These are phyloP conservation scores for Drosophila melanogaster DNA, from an alignment of 1,140 invertebrate genomes.

Conservation along the genomic window Release_6_plus_ISO1_MT NT_033777.3:28449001-28449500, in stretches of 20 bases:
- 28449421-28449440: constrained; percentile 59
- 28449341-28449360: constrained; percentile 58
- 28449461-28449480: constrained; percentile 6
- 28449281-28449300: constrained; percentile 62
- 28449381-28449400: constrained; percentile 74
- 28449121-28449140: constrained; percentile 20
- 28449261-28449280: constrained; percentile 76
- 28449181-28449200: constrained; percentile 57
- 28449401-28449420: constrained; percentile 74
- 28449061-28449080: constrained; percentile 28
- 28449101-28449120: constrained; percentile 56
- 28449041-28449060: constrained; percentile 1
- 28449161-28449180: constrained; percentile 42
- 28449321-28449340: constrained; percentile 51
- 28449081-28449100: constrained; percentile 70
- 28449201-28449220: constrained; percentile 35
- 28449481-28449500: too few relatives aligned
- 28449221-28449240: constrained; percentile 66
- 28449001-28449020: constrained; percentile 74
- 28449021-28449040: constrained; percentile 39
- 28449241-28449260: constrained; percentile 77
- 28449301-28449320: constrained; percentile 29
- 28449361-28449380: constrained; percentile 37
- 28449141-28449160: constrained; percentile 61
- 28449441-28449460: constrained; percentile 31